These are phyloP conservation scores for Gryon sp. DNA, from an alignment of 1,140 invertebrate genomes.

Conservation along the genomic window DNA sequence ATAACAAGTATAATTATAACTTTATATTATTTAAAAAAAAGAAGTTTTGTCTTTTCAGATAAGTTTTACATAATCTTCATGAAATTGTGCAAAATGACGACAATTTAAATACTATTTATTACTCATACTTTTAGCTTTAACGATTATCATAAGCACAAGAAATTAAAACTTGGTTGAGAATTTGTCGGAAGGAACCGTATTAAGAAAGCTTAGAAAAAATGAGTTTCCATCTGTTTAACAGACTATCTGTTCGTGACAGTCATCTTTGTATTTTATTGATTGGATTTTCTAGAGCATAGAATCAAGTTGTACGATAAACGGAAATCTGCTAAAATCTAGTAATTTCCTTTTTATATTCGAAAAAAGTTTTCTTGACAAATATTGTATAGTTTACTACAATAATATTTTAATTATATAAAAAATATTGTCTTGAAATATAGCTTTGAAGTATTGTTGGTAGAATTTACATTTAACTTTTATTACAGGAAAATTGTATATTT, in stretches of 20 bases:
- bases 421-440: too few species aligned
- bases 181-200: slow-evolving; percentile 32
- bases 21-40: not conserved
- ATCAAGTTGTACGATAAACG: slow-evolving; percentile 48
- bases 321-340: slow-evolving; percentile 52
- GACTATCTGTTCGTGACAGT: slow-evolving; percentile 69
- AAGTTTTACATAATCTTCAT: not conserved
- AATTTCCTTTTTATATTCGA: slow-evolving; percentile 39
- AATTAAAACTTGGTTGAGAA: slow-evolving; percentile 43
- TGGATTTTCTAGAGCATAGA: slow-evolving; percentile 64
- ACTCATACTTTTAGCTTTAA: slow-evolving; percentile 40
- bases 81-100: not conserved
- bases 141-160: slow-evolving; percentile 20
- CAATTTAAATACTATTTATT: slow-evolving; percentile 2
- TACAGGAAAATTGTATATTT: too few species aligned
- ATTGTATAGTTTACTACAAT: not conserved
- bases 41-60: not conserved
- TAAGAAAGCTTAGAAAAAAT: slow-evolving; percentile 46
- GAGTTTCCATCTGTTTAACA: slow-evolving; percentile 65
- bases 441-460: too few species aligned
- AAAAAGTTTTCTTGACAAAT: slow-evolving; percentile 19
- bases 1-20: too few species aligned
- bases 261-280: slow-evolving; percentile 67
- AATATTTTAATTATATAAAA: not conserved
- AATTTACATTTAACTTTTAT: too few species aligned